Conservation (phyloP, 2,888 invertebrate genomes). For the Lobophora halterata region DNA sequence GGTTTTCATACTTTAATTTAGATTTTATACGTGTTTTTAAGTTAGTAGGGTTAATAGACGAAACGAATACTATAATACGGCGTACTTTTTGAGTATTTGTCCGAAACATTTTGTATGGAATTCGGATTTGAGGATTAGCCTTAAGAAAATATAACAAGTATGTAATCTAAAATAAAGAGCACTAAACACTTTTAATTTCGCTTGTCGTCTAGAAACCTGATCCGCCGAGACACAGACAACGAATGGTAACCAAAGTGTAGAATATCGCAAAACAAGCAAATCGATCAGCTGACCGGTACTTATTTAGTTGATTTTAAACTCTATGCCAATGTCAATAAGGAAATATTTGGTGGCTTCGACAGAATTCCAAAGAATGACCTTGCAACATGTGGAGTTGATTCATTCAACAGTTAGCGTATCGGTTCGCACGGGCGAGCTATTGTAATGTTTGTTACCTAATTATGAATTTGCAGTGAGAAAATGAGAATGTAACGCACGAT, state of each 20-base stretch:
- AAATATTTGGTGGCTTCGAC: conserved; percentile 21
- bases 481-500: conserved; percentile 37
- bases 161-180: conserved; percentile 9
- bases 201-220: conserved; percentile 38
- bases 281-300: conserved; percentile 11
- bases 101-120: no score
- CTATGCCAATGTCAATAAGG: conserved; percentile 29
- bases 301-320: conserved; percentile 30
- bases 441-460: conserved; percentile 53
- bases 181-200: conserved; percentile 32
- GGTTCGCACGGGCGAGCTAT: conserved; percentile 48
- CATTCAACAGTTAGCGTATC: conserved; percentile 51
- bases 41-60: no score
- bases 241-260: conserved; percentile 45
- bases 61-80: no score
- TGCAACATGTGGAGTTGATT: conserved; percentile 40
- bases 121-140: no score
- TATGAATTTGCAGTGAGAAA: conserved; percentile 44
- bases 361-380: conserved; percentile 37
- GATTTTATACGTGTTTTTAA: no score
- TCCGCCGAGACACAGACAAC: conserved; percentile 42
- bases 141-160: conserved; percentile 7
- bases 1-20: no score
- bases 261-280: conserved; percentile 34
- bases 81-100: no score